Percentiles rank a stretch among this genome's conserved stretches.
Evolutionary conservation across 2,888 invertebrate genomes (phyloP).

Genomic region (Metellina segmentata): DNA sequence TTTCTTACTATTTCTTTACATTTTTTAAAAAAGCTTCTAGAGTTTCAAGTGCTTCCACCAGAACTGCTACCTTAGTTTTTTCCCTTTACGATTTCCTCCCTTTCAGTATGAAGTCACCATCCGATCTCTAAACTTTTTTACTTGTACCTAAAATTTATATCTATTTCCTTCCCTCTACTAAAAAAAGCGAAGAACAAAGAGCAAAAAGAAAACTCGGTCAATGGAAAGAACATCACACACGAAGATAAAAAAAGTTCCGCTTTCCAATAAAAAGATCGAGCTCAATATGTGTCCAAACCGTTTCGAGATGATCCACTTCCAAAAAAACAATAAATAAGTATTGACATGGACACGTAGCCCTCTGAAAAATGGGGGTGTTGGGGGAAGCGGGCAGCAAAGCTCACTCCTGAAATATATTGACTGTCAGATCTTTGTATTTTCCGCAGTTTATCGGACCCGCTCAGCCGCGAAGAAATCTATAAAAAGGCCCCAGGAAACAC

Average conservation of each 20-base stretch:
- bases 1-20: too few relatives aligned
- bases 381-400: not conserved
- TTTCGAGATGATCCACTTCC: constrained; percentile 21
- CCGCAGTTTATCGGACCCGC: constrained; percentile 30
- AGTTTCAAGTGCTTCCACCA: too few relatives aligned
- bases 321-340: constrained; percentile 46
- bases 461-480: constrained; percentile 38
- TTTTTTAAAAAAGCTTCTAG: too few relatives aligned
- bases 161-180: too few relatives aligned
- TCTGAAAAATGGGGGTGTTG: not conserved
- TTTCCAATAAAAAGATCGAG: constrained; percentile 7
- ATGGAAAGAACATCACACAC: not conserved
- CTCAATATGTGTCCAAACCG: constrained; percentile 35
- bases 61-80: too few relatives aligned
- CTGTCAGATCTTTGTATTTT: constrained; percentile 50
- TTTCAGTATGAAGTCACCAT: too few relatives aligned
- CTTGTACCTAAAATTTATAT: too few relatives aligned
- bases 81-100: too few relatives aligned
- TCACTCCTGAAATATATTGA: constrained; percentile 37
- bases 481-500: constrained; percentile 5
- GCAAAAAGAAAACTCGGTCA: too few relatives aligned
- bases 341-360: not conserved
- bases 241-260: constrained; percentile 1
- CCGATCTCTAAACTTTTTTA: too few relatives aligned
- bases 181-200: too few relatives aligned